Evolutionary conservation across 1,140 invertebrate species (phyloP), one percentile per base, ranked within the genome.

Genomic region (Cotesia vestalis): DNA sequence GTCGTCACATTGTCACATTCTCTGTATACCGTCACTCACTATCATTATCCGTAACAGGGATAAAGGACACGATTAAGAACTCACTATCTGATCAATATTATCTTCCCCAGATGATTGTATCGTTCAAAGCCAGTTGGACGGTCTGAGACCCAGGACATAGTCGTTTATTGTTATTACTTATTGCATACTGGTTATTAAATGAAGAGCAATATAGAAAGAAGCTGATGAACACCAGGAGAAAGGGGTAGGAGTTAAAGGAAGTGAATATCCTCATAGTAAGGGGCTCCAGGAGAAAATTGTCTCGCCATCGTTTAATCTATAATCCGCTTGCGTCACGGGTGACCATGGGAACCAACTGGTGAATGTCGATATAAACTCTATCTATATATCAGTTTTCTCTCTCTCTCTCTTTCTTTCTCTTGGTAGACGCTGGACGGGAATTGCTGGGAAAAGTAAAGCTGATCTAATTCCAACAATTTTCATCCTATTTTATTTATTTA

Each of bases 281-380:
- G 20, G 36, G 40, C 40, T n/a, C 40, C 3, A n/a, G 52, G 36
- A 64, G 64, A 74, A 71, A 69, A 74, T 71, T 66, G 67, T 74
- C 63, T 69, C 63, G 66, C 17, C 55, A 74, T 60, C 66, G 57
- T 71, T 74, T 71, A 74, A 71, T 74, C 73, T 62, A 64, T 71
- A 74, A 73, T 73, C 67, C 67, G 61, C 69, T 71, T 68, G 69
- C 71, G 64, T 72, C 71, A 72, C 64, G 38, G 64, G 71, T 72
- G 71, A 62, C 71, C 71, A 72, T 72, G 71, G 71, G 71, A 72
- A 72, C 71, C 51, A 46, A 72, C 53, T 35, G 27, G 63, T 62
- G 3, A 59, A 20, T 72, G 63, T 66, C 62, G 55, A 72, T 72
- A 72, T 66, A 53, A 67, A 71, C 27, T 27, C 27, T 27, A 27